Evolutionary conservation across 2,113 vertebrate species (phyloP), one percentile per base, ranked within the genome.

Genomic region (Caretta caretta): DNA sequence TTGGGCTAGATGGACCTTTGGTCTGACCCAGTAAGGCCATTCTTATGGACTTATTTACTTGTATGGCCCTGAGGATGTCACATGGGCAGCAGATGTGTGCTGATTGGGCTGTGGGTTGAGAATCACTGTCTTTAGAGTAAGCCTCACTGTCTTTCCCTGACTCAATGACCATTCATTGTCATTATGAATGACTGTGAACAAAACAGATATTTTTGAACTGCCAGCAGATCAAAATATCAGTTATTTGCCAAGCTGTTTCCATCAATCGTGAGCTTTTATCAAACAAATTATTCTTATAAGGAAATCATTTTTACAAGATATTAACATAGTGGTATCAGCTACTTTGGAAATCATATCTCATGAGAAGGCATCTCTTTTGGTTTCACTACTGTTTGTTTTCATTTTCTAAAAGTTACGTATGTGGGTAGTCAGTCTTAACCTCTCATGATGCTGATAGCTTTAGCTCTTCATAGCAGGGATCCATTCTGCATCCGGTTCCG

Each of bases 391-490:
- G 6, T 62, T 38, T 25, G 59, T 46, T 10, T 75, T 42, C 78
- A 82, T 42, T 75, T 75, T 75, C 19, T 46, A 25, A 22, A 22
- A 5, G 22, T 1, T 2, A 4, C 11, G n/a, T 17, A 78, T 19
- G 49, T 17, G 16, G 29, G n/a, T 57, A 46, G 57, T 42, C 27
- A 57, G 0, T 29, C 2, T 17, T 22, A 4, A 6, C 35, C 10
- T 24, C 46, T 29, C 20, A 2, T 1, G 4, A 27, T 49, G 53
- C 35, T 5, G n/a, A 38, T 50, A n/a, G 51, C 42, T 51, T 0
- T 16, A 25, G 6, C 1, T 53, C 51, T 46, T 14, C 1, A 3
- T 13, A 19, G 6, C 16, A 1, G 22, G 80, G 6, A 54, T 54
- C 53, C 8, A 7, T 54, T 54, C 6, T 54, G 53, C 6, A 19